These are phyloP conservation scores for Trissonchulus latispiculum DNA, from an alignment of 2,888 invertebrate genomes.

Conservation along the genomic window DNA sequence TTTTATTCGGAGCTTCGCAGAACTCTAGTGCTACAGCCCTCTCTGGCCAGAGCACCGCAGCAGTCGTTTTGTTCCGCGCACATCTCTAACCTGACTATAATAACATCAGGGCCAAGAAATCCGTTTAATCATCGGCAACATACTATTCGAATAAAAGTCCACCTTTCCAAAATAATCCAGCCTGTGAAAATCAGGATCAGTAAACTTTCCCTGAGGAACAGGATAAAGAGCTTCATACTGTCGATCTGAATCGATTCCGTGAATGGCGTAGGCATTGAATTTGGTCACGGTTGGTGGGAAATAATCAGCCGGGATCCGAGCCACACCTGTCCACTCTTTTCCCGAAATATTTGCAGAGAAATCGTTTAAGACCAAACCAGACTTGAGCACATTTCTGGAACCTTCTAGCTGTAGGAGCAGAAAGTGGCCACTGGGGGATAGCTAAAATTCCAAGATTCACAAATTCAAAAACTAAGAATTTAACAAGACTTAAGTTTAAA, in stretches of 20 bases:
- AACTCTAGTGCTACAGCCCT: too few relatives aligned
- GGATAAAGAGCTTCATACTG: slow-evolving; percentile 49
- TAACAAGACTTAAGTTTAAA: too few relatives aligned
- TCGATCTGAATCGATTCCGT: slow-evolving; percentile 46
- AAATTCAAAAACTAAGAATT: too few relatives aligned
- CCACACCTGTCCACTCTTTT: slow-evolving; percentile 45
- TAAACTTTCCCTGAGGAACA: slow-evolving; percentile 43
- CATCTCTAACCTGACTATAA: too few relatives aligned
- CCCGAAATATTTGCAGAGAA: slow-evolving; percentile 31
- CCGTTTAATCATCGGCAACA: too few relatives aligned
- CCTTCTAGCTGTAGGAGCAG: slow-evolving; percentile 48
- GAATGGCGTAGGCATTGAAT: slow-evolving; percentile 52
- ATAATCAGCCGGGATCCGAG: slow-evolving; percentile 48
- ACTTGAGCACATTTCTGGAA: slow-evolving; percentile 46
- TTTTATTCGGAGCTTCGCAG: too few relatives aligned
- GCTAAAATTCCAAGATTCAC: background rate
- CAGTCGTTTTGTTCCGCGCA: too few relatives aligned
- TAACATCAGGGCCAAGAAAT: too few relatives aligned
- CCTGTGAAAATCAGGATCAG: slow-evolving; percentile 50
- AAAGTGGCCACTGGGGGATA: slow-evolving; percentile 39
- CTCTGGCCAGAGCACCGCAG: too few relatives aligned
- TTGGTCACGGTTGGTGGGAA: slow-evolving; percentile 48
- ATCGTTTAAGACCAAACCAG: slow-evolving; percentile 33
- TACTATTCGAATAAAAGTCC: too few relatives aligned
- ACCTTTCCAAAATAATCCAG: slow-evolving; percentile 49